These are phyloP conservation scores for Catamblyrhynchus diadema DNA, from an alignment of 2,797 vertebrate genomes.

Conservation along the genomic window DNA sequence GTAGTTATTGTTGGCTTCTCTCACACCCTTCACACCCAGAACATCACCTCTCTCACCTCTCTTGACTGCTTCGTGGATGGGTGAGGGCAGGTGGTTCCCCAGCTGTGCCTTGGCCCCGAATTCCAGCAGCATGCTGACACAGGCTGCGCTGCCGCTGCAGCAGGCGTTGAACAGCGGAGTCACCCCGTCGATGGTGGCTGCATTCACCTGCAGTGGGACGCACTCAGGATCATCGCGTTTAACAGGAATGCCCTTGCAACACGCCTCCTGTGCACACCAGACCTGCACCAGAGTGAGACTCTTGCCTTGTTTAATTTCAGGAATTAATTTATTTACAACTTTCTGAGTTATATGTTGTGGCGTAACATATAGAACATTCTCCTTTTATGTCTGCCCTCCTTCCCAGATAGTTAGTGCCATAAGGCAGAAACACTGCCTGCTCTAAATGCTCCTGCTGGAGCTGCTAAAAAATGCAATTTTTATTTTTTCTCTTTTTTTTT, in stretches of 20 bases:
- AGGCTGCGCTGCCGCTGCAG: slow-evolving; percentile 83
- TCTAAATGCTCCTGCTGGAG: not conserved
- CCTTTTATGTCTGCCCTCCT: not conserved
- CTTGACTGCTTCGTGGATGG: slow-evolving; percentile 85
- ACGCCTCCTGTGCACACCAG: not conserved
- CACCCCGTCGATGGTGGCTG: slow-evolving; percentile 80
- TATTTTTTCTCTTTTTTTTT: not conserved
- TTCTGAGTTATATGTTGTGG: not conserved
- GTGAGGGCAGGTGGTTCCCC: slow-evolving; percentile 74
- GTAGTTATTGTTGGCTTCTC: not conserved
- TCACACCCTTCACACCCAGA: not conserved
- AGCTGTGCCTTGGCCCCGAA: slow-evolving; percentile 72
- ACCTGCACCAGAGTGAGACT: not conserved
- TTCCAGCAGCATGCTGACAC: slow-evolving; percentile 82
- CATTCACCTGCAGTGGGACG: slow-evolving; percentile 74
- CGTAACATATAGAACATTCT: not conserved
- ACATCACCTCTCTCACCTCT: slow-evolving; percentile 86
- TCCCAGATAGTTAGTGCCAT: not conserved
- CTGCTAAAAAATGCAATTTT: not conserved
- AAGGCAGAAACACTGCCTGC: not conserved
- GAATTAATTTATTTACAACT: not conserved
- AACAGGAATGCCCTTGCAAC: not conserved
- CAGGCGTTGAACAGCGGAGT: slow-evolving; percentile 89
- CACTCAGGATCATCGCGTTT: fast-evolving
- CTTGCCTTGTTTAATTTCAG: not conserved